Base-by-base conservation (phyloP, 1,140 invertebrate species). In the Pygmarrhopalites habei region DNA sequence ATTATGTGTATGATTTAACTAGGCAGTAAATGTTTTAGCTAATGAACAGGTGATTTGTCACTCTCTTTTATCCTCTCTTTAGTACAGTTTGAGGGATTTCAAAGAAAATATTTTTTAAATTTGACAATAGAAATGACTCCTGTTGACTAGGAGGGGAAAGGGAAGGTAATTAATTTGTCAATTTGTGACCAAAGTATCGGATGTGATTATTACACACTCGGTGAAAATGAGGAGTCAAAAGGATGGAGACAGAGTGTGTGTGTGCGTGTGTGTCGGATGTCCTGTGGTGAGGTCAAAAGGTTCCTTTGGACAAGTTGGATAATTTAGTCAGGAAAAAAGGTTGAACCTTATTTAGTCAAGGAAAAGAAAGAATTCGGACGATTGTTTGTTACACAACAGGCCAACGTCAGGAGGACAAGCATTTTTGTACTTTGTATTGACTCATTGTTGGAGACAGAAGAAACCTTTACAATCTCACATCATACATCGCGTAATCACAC, bases 251-350 rank as follows among this genome's bases (percentile, higher is more conserved):
- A 41, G 60, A 44, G 30, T 43, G 29, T 53, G 49, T 62, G 29
- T 41, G n/a, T n/a, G n/a, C n/a, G n/a, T n/a, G n/a, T n/a, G n/a
- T n/a, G n/a, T n/a, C n/a, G n/a, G n/a, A n/a, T n/a, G n/a, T n/a
- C n/a, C 35, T 19, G 28, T 52, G 57, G 35, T 41, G 29, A 43
- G 60, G 52, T 56, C 52, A 62, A 47, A 39, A 49, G 53, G 60
- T 57, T 39, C 25, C 15, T 46, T 57, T 12, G 30, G 57, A 52
- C 56, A 62, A 53, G 60, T 62, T 49, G 41, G 25, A 19, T 47
- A 56, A 62, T 46, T 62, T 62, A 62, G 60, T 46, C 60, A 62
- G 60, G 53, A 62, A 62, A 57, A 62, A n/a, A n/a, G 51, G 41
- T 29, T 55, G 21, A 62, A 32, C 60, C 60, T 55, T 62, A 62